Conservation (phyloP, 2,113 vertebrate species). For the rat (Rattus norvegicus) region GRCr8 NC_086025.1:18581001-18581500, state of each 20-base stretch:
- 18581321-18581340: background rate
- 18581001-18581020: background rate
- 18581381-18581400: conserved; percentile 11
- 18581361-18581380: conserved; percentile 19
- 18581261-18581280: conserved; percentile 27
- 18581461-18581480: background rate
- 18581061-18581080: conserved; percentile 23
- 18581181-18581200: conserved; percentile 74
- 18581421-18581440: background rate
- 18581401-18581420: background rate
- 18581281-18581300: background rate
- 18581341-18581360: background rate
- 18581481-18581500: background rate
- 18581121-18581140: background rate
- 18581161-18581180: conserved; percentile 52
- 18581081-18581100: background rate
- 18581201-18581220: conserved; percentile 21
- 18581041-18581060: conserved; percentile 20
- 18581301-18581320: background rate
- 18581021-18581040: conserved; percentile 12
- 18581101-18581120: conserved; percentile 9
- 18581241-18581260: background rate
- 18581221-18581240: background rate
- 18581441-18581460: background rate
- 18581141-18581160: background rate